Evolutionary conservation across 2,797 vertebrate genomes (phyloP), one percentile per base, ranked within the genome.

Genomic region (Macropus fuliginosus): DNA sequence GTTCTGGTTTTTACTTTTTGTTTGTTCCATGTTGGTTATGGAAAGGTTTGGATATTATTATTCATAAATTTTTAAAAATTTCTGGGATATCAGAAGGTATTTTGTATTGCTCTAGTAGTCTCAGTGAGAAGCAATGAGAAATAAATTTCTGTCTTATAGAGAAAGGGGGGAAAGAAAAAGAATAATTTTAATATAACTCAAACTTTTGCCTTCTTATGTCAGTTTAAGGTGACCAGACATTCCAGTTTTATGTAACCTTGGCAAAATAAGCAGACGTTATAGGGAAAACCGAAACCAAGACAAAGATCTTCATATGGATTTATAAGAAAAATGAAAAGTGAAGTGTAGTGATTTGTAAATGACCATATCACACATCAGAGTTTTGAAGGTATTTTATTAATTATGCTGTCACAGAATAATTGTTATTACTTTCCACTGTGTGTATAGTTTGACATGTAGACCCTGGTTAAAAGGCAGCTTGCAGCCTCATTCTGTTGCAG

Each of bases 271-370:
- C 21, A 93, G 18, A 46, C 62, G 14, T 94, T 62, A 87, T n/a
- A 94, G 89, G 94, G 56, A 92, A 92, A 55, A 31, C 74, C 40
- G 94, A 62, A 24, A 92, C 55, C 92, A 56, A 94, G 95, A 94
- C 93, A 81, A 95, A 56, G 90, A 95, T 55, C 54, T 91, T 57
- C 27, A 46, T 46, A 62, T 54, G 91, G 97, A 96, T 96, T 94
- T 94, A 91, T 91, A 95, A 95, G 56, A 28, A 14, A 92, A 57
- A 24, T 90, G 34, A 29, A 74, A 94, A 93, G 81, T 55, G n/a
- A 57, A 95, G 6, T 93, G 91, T 54, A 92, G 91, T 34, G 74
- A 91, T 91, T 94, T 87, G 55, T 91, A 90, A 95, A 97, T 89
- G 34, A 95, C 91, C 87, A 92, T 34, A 94, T 56, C 87, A 92